Evolutionary conservation across 2,797 vertebrate species (phyloP).

Genomic region (Glyptemys insculpta): DNA sequence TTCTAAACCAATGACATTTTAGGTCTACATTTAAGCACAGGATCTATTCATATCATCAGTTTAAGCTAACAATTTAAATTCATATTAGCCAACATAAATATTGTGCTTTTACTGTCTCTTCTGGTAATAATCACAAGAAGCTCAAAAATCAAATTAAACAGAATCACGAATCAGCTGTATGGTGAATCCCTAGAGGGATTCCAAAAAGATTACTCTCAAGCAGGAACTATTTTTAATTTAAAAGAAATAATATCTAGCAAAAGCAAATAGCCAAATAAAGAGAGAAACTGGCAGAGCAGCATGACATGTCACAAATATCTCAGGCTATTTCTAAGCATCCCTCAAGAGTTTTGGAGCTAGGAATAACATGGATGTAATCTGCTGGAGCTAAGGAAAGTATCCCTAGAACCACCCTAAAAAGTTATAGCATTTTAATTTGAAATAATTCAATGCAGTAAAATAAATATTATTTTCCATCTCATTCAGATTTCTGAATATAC

Average conservation of each 20-base stretch:
- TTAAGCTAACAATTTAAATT: neutral
- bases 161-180: neutral
- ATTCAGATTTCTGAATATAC: neutral
- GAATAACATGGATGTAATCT: neutral
- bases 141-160: neutral
- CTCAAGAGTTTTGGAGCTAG: neutral
- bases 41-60: neutral
- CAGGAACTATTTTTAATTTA: neutral
- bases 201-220: neutral
- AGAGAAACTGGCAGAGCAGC: neutral
- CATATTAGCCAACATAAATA: neutral
- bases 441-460: neutral
- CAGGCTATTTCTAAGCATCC: accelerated
- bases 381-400: neutral
- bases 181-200: neutral
- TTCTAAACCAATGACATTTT: neutral
- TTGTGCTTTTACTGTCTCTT: neutral
- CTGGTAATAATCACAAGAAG: neutral
- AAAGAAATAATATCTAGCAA: neutral
- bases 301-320: neutral
- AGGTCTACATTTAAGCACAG: neutral
- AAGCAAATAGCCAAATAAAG: neutral
- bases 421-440: neutral
- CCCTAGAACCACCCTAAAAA: neutral
- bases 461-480: neutral